Evolutionary conservation across 2,797 vertebrate species (phyloP).

Genomic region (Myiothlypis coronata): DNA sequence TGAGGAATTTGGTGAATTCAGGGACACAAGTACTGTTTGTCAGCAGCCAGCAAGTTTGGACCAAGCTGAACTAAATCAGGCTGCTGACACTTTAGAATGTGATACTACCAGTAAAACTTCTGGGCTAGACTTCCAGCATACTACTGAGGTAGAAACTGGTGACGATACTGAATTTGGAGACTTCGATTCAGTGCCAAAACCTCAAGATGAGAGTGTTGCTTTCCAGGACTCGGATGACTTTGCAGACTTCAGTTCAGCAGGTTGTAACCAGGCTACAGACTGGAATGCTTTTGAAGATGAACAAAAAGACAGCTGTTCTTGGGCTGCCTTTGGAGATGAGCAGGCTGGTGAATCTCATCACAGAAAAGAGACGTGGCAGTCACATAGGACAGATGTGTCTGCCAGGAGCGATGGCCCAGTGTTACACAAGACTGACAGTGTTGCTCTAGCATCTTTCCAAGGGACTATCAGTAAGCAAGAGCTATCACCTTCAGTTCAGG

Average conservation of each 20-base stretch:
- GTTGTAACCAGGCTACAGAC: conserved; percentile 69
- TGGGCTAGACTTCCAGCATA: conserved; percentile 15
- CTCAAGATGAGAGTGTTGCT: conserved; percentile 62
- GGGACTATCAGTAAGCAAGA: conserved; percentile 67
- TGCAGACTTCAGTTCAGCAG: conserved; percentile 91
- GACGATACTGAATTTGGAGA: conserved; percentile 81
- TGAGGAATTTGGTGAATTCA: conserved; percentile 74
- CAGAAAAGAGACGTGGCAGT: conserved; percentile 69
- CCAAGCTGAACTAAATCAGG: conserved; percentile 37
- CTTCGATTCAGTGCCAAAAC: conserved; percentile 80
- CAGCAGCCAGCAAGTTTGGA: conserved; percentile 47
- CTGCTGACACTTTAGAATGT: conserved; percentile 54
- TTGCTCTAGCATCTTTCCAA: conserved; percentile 51
- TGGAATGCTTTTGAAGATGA: conserved; percentile 86
- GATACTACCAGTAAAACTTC: conserved; percentile 19
- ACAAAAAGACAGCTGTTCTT: conserved; percentile 76
- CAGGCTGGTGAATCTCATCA: conserved; percentile 67
- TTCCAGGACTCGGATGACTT: conserved; percentile 90
- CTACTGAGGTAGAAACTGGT: conserved; percentile 63
- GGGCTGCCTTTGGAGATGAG: conserved; percentile 84
- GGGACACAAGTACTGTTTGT: conserved; percentile 68
- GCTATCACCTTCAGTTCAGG: conserved; percentile 72
- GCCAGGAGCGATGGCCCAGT: conserved; percentile 48
- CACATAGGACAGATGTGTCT: conserved; percentile 66
- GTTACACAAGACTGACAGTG: conserved; percentile 56